Conservation (phyloP, 2,797 vertebrate genomes). For the Balearica regulorum region DNA sequence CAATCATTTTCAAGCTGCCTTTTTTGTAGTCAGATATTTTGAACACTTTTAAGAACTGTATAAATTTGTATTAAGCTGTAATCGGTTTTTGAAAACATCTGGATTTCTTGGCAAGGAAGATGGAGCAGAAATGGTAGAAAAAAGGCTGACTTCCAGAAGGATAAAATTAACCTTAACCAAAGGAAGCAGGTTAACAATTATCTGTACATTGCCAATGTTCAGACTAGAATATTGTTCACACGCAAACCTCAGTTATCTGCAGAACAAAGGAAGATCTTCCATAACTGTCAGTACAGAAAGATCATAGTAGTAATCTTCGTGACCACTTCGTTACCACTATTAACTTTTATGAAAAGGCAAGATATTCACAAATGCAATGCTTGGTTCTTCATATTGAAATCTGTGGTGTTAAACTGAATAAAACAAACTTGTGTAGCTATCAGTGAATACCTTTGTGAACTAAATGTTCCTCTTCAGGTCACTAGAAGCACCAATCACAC, state of each 20-base stretch:
- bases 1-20: neutral
- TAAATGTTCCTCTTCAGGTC: neutral
- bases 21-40: neutral
- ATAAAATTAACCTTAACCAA: neutral
- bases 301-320: neutral
- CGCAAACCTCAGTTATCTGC: neutral
- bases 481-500: neutral
- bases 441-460: neutral
- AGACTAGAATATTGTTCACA: neutral
- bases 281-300: neutral
- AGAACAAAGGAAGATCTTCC: neutral
- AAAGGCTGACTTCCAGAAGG: neutral
- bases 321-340: too few species aligned
- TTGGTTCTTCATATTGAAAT: neutral
- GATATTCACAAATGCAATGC: neutral
- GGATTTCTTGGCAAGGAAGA: neutral
- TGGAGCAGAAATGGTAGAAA: neutral
- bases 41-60: neutral
- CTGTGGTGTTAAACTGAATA: neutral
- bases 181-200: neutral
- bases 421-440: neutral
- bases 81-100: neutral
- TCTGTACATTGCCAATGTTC: neutral
- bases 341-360: too few species aligned
- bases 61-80: neutral